phyloP scores from a whole-genome alignment of 2,888 invertebrate genomes.

The Ophioninae sp. region DNA sequence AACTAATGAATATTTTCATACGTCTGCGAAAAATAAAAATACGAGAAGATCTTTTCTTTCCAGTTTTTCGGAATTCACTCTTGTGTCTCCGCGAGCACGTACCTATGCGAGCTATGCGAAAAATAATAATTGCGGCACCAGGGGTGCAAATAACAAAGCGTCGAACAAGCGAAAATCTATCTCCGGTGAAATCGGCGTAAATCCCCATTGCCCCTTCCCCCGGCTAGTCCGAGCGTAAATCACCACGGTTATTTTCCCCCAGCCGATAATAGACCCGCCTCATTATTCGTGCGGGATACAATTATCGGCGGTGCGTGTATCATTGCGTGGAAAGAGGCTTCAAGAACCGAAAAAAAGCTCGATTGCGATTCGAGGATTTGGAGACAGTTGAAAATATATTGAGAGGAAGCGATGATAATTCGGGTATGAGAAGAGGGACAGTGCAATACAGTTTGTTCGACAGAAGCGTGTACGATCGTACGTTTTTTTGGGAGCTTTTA shows the following conservation, averaged over 20 bases:
- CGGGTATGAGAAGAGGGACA: too few relatives aligned
- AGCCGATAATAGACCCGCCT: slow-evolving; percentile 1
- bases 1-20: too few relatives aligned
- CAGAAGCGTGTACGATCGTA: too few relatives aligned
- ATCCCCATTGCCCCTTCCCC: background rate
- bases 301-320: background rate
- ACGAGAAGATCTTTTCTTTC: background rate
- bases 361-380: background rate
- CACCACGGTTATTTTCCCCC: background rate
- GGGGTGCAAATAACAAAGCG: background rate
- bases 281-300: background rate
- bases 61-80: background rate
- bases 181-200: background rate
- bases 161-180: background rate
- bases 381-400: background rate
- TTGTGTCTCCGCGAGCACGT: background rate
- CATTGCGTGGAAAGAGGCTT: background rate
- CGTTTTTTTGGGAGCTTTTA: too few relatives aligned
- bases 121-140: background rate
- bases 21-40: too few relatives aligned
- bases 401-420: background rate
- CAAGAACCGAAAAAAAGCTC: background rate
- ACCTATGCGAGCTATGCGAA: background rate
- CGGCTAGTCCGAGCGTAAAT: background rate
- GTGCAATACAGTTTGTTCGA: too few relatives aligned